Evolutionary conservation across 2,888 invertebrate species (phyloP), one percentile per base, ranked within the genome.

Genomic region (Baronia brevicornis): DNA sequence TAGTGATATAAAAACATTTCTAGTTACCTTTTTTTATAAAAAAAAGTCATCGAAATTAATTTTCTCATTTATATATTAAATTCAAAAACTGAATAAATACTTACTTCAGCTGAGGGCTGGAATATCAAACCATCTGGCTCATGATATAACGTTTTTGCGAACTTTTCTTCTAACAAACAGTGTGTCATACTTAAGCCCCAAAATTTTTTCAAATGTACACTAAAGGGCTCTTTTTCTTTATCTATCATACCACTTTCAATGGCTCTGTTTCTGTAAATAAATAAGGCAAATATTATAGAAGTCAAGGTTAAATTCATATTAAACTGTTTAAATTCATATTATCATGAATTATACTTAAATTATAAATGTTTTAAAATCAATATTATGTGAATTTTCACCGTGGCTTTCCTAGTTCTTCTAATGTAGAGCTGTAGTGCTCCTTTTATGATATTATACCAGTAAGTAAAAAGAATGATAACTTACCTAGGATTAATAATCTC

Each of bases 121-220:
- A 98, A 99, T 57, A 99, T 96, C 6, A 99, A 87, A 9, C 99
- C 99, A 62, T 99, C 99, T 0, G 98, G 97, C 67, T 98, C 97
- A 62, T 99, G 99, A 0, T 90, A 87, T 8, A 99, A 80, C 17
- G 91, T 88, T 46, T 90, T 90, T 0, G 92, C 89, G 73, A 99
- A 98, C 59, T 95, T 94, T 23, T 94, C 93, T 6, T 93, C 90
- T 2, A 95, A 72, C 24, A 95, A 75, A 50, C 87, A 88, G 3
- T 75, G 85, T 0, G 95, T 88, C 67, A 89, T 88, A 0, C 87
- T 84, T 33, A 97, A 78, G 27, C 94, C 93, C 93, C 94, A 98
- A 77, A 99, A 99, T 11, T 93, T 91, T 68, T 99, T 99, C 22
- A 89, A 77, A 5, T 98, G 86, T 0, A 99, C 88, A 46, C 97